Evolutionary conservation across 2,113 vertebrate genomes (phyloP), one percentile per base, ranked within the genome.

Genomic region (Equus quagga): DNA sequence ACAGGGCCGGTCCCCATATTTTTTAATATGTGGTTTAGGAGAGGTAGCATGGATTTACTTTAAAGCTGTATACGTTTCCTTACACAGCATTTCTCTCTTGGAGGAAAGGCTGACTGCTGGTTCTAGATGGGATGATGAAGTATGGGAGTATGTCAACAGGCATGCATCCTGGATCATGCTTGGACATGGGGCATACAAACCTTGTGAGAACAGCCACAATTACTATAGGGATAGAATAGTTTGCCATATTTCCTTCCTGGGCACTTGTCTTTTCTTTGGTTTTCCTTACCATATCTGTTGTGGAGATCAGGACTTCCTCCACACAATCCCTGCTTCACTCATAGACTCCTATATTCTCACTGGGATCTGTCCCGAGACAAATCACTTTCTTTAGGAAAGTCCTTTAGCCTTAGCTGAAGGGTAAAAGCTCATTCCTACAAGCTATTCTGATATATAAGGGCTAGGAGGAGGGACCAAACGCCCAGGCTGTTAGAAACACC

Each of bases 111-210:
- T 95, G 36, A 90, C 19, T 7, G 11, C 76, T 91, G 62, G 8
- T 46, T 90, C 67, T 89, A 44, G 67, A 31, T 1, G 49, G 23
- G 41, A 62, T n/a, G 4, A 26, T 2, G 0, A 6, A 2, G 2
- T 36, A 70, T 3, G 8, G 44, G 14, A 85, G 28, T 11, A 62
- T 26, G 51, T 51, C 56, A 56, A 17, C 0, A 18, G 64, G 33
- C 31, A 28, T 4, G 0, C 1, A 36, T n/a, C 1, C 28, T 17
- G 2, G 12, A 49, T 11, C 41, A 69, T 7, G 6, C 67, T 31
- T 49, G 19, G 36, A 49, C 6, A 24, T 6, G 3, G 15, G 28
- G 21, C 19, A 58, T 11, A n/a, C 9, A 60, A 19, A 54, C 15
- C 51, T 54, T 54, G 23, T 81, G n/a, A 17, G 9, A 18, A n/a